A percentile compares a stretch with the other conserved stretches of the same genome.
phyloP scores from a whole-genome alignment of 2,888 invertebrate genomes.

The Zonitis immaculata region DNA sequence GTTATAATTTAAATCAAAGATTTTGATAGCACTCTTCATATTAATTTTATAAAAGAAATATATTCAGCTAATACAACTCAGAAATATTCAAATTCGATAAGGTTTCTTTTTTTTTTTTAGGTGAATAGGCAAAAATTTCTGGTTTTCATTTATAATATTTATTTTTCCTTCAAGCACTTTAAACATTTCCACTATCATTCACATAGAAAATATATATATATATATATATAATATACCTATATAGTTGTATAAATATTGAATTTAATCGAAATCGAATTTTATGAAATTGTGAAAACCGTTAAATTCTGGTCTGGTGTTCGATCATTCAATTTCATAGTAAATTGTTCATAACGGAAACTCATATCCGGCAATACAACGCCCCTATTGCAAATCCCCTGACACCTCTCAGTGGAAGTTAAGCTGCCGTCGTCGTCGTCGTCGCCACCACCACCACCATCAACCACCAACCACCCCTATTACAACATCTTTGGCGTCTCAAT shows the following conservation, averaged over 20 bases:
- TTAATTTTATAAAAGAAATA: no score
- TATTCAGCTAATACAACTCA: no score
- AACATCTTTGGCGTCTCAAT: background rate
- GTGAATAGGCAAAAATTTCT: no score
- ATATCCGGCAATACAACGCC: conserved; percentile 61
- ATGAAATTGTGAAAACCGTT: conserved; percentile 18
- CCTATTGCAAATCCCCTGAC: conserved; percentile 20
- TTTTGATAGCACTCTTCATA: no score
- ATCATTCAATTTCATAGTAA: conserved; percentile 52
- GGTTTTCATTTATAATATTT: no score
- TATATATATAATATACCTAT: no score
- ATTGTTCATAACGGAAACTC: conserved; percentile 84
- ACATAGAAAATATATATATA: background rate
- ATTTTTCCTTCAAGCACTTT: background rate
- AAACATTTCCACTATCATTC: background rate
- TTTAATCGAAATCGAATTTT: conserved; percentile 16
- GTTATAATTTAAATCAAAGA: no score
- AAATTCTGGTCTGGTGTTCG: conserved; percentile 23
- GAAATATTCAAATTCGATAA: no score
- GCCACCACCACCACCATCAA: background rate
- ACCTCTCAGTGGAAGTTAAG: conserved; percentile 7
- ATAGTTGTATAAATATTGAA: background rate
- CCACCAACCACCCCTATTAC: background rate
- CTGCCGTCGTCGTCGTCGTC: background rate
- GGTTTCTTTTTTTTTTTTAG: no score